Percentiles rank a stretch among this genome's conserved stretches.
Conservation (phyloP, 35 echinoderm and acorn worm species). For the Ophiothrix spiculata region DNA sequence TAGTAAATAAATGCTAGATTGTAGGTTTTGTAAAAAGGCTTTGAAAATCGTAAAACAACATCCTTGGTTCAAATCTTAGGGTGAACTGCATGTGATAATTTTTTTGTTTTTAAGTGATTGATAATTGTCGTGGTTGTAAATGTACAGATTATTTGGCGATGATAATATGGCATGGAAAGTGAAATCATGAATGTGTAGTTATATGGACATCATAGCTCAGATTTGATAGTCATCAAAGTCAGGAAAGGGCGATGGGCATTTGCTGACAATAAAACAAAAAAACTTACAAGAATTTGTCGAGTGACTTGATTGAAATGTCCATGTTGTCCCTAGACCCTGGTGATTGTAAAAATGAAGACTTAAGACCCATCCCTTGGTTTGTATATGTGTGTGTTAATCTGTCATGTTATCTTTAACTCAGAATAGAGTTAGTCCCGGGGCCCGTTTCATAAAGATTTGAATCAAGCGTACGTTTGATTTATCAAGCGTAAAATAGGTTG, state of each 20-base stretch:
- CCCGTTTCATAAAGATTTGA: neutral
- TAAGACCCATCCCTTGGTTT: no score
- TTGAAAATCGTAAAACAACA: no score
- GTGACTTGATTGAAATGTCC: no score
- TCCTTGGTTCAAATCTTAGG: no score
- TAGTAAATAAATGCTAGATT: no score
- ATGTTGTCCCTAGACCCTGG: no score
- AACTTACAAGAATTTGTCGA: no score
- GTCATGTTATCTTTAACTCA: neutral
- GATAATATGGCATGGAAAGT: slow-evolving; percentile 15
- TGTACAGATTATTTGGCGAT: neutral
- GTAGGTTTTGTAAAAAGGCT: no score
- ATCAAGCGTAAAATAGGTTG: no score
- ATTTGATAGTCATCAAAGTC: neutral
- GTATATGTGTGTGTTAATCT: neutral
- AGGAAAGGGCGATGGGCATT: neutral
- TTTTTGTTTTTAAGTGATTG: slow-evolving; percentile 9
- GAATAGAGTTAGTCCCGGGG: no score
- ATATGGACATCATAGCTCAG: neutral
- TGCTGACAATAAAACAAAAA: slow-evolving; percentile 3
- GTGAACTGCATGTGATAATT: neutral
- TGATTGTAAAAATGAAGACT: no score
- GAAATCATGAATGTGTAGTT: neutral
- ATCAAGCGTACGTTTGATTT: no score
- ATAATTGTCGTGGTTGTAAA: neutral